Evolutionary conservation across 2,888 invertebrate genomes (phyloP).

Genomic region (Hirtodrosophila alboralis): DNA sequence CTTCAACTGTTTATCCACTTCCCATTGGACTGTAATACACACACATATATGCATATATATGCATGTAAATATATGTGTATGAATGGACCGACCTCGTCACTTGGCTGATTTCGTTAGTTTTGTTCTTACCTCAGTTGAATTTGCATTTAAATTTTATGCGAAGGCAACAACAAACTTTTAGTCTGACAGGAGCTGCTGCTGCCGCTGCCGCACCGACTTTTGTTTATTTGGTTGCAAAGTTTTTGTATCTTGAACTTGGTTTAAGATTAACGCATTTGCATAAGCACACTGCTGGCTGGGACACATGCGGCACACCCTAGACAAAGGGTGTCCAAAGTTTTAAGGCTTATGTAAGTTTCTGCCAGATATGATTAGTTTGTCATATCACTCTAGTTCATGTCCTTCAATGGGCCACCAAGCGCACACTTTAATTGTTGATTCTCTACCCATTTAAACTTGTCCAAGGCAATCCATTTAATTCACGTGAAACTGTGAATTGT

Average conservation of each 20-base stretch:
- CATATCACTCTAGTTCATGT: not conserved
- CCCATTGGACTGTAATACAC: not conserved
- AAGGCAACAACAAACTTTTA: slow-evolving; percentile 48
- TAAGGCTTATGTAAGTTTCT: slow-evolving; percentile 45
- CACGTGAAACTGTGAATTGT: not conserved
- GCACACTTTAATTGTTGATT: not conserved
- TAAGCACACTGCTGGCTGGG: slow-evolving; percentile 33
- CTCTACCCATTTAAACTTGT: slow-evolving; percentile 1
- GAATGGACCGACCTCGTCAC: slow-evolving; percentile 19
- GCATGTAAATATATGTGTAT: slow-evolving; percentile 34
- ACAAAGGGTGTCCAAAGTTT: slow-evolving; percentile 14
- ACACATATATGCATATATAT: slow-evolving; percentile 6
- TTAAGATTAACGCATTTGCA: slow-evolving; percentile 60
- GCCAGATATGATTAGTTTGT: slow-evolving; percentile 55
- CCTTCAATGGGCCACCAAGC: not conserved
- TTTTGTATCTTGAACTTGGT: slow-evolving; percentile 62
- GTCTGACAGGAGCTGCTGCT: slow-evolving; percentile 26
- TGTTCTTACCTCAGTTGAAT: slow-evolving; percentile 63
- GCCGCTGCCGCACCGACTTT: slow-evolving; percentile 39
- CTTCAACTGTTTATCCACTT: not conserved
- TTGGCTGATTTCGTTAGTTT: slow-evolving; percentile 65
- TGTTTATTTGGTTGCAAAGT: slow-evolving; percentile 70
- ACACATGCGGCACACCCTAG: slow-evolving; percentile 3
- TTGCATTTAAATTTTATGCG: slow-evolving; percentile 75
- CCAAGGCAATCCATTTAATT: not conserved